A percentile compares a stretch with the other conserved stretches of the same genome.
These are phyloP conservation scores for Forbesichthys agassizii DNA, from an alignment of 2,113 vertebrate species.

Conservation along the genomic window DNA sequence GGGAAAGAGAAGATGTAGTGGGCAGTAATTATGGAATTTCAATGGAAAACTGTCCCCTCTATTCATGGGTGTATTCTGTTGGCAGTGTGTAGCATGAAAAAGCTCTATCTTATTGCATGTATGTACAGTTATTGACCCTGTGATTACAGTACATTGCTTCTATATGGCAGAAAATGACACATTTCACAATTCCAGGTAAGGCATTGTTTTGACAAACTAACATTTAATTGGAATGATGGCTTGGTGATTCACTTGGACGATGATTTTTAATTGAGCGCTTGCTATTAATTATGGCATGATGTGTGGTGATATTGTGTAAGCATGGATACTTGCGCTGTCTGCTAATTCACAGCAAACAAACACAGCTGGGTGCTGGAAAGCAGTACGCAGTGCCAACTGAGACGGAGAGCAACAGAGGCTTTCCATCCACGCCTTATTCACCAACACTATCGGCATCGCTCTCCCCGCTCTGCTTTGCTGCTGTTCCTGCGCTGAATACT, in stretches of 20 bases:
- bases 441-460: conserved; percentile 36
- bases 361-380: conserved; percentile 74
- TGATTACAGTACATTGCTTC: neutral
- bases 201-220: conserved; percentile 51
- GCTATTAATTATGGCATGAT: conserved; percentile 69
- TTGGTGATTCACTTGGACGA: conserved; percentile 53
- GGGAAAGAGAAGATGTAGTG: conserved; percentile 11
- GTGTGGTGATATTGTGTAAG: conserved; percentile 65
- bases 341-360: conserved; percentile 77
- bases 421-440: conserved; percentile 38
- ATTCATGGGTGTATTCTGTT: conserved; percentile 12
- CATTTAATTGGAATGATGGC: conserved; percentile 39
- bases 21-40: conserved; percentile 34
- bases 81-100: conserved; percentile 10
- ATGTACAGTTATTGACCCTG: conserved; percentile 2
- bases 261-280: conserved; percentile 65
- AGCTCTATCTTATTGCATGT: conserved; percentile 13
- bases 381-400: conserved; percentile 50
- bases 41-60: conserved; percentile 12
- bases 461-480: neutral
- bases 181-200: conserved; percentile 21
- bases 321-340: conserved; percentile 68
- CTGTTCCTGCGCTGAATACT: conserved; percentile 2
- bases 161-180: neutral
- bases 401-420: conserved; percentile 43